Evolutionary conservation across 2,797 vertebrate species (phyloP).

Genomic region (Pseudopleuronectes americanus): DNA sequence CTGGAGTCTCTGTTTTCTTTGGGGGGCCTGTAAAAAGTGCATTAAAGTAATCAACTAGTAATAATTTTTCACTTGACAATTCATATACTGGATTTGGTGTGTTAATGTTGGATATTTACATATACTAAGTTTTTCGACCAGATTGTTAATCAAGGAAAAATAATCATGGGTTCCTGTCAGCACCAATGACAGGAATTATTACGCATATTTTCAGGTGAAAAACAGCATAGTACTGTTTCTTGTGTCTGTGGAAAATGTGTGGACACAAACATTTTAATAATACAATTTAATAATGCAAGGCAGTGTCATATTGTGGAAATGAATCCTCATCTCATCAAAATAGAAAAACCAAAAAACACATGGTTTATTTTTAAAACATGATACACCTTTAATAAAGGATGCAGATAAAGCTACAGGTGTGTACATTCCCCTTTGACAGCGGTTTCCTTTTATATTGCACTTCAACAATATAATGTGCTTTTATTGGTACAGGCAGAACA

Average conservation of each 20-base stretch:
- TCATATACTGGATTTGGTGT: too few relatives aligned
- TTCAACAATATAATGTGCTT: constrained; percentile 72
- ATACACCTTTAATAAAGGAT: constrained; percentile 72
- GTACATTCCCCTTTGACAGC: constrained; percentile 70
- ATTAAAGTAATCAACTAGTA: too few relatives aligned
- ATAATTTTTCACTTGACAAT: too few relatives aligned
- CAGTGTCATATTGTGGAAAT: background rate
- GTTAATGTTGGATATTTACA: too few relatives aligned
- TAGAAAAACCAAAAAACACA: constrained; percentile 5
- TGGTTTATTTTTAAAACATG: constrained; percentile 51
- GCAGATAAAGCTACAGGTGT: constrained; percentile 56
- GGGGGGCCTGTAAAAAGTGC: too few relatives aligned
- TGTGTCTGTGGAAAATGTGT: background rate
- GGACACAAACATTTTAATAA: background rate
- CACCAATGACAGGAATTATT: too few relatives aligned
- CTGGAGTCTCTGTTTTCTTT: too few relatives aligned
- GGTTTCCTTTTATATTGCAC: constrained; percentile 68
- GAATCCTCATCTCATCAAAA: background rate
- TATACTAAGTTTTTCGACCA: too few relatives aligned
- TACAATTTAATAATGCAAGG: background rate
- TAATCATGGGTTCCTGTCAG: too few relatives aligned
- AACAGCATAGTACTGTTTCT: background rate
- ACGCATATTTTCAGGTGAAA: too few relatives aligned
- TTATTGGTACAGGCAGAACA: constrained; percentile 55
- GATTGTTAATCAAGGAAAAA: too few relatives aligned